Conservation (phyloP, 2,888 invertebrate genomes). For the Agonopterix subpropinquella region DNA sequence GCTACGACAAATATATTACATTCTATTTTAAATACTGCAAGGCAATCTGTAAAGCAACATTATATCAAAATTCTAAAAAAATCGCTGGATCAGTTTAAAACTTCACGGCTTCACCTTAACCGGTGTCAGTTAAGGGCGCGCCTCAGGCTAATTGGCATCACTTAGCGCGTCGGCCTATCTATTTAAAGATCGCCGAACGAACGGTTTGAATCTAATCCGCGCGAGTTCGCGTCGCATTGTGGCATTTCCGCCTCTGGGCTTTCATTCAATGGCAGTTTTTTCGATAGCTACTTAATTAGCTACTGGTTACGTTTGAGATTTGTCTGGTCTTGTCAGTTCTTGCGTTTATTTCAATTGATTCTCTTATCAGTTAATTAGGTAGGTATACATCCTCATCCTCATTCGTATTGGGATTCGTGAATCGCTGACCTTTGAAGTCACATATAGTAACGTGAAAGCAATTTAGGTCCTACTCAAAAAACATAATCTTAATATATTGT, state of each 20-base stretch:
- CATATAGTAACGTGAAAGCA: too few species aligned
- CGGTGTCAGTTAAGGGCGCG: conserved; percentile 31
- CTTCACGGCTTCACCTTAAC: conserved; percentile 5
- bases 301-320: background rate
- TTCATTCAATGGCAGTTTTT: conserved; percentile 10
- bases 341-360: background rate
- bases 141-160: conserved; percentile 39
- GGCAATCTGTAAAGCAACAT: too few species aligned
- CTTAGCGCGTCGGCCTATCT: conserved; percentile 45
- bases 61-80: too few species aligned
- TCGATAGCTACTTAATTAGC: conserved; percentile 9
- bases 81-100: too few species aligned
- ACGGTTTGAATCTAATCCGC: conserved; percentile 21
- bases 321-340: conserved; percentile 1
- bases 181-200: conserved; percentile 26
- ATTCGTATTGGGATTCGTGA: too few species aligned
- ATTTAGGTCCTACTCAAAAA: too few species aligned
- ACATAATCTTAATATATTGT: too few species aligned
- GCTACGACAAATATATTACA: too few species aligned
- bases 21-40: too few species aligned
- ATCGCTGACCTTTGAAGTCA: too few species aligned
- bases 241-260: conserved; percentile 20
- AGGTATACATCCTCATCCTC: background rate
- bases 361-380: too few species aligned
- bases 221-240: conserved; percentile 19